phyloP scores from a whole-genome alignment of 2,113 vertebrate genomes.

The Daubentonia madagascariensis region DNA sequence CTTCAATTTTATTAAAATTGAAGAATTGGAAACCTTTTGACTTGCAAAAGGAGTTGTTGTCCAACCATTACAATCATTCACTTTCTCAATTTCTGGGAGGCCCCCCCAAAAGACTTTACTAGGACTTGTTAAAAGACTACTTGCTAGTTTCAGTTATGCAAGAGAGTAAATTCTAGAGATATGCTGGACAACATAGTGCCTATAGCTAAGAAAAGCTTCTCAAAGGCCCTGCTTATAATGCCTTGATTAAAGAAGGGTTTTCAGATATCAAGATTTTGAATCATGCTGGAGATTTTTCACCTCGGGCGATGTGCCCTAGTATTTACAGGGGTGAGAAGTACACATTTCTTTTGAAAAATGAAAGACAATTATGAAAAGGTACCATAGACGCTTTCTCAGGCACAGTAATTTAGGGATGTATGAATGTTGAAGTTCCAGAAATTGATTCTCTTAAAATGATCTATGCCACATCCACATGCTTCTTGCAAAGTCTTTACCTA shows the following conservation, averaged over 20 bases:
- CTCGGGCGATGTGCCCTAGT: neutral
- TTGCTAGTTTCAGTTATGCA: neutral
- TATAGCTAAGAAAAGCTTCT: neutral
- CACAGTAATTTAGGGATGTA: neutral
- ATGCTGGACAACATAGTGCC: neutral
- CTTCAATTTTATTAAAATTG: slow-evolving; percentile 26
- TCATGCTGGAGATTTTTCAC: neutral
- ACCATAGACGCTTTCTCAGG: neutral
- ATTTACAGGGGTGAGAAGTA: neutral
- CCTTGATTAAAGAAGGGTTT: neutral
- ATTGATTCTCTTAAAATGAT: neutral
- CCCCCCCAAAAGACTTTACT: neutral
- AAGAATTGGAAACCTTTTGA: slow-evolving; percentile 23
- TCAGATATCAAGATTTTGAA: neutral
- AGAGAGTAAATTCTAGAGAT: neutral
- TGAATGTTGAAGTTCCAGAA: neutral
- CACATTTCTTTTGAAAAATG: neutral
- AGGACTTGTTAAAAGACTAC: neutral
- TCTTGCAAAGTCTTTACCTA: neutral
- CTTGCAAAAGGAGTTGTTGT: neutral
- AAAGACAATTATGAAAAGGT: neutral
- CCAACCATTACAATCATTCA: neutral
- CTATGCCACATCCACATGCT: neutral
- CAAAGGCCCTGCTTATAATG: neutral
- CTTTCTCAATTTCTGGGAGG: slow-evolving; percentile 29